Base-by-base conservation (phyloP, 2,888 invertebrate species). In the Caenorhabditis wallacei region DNA sequence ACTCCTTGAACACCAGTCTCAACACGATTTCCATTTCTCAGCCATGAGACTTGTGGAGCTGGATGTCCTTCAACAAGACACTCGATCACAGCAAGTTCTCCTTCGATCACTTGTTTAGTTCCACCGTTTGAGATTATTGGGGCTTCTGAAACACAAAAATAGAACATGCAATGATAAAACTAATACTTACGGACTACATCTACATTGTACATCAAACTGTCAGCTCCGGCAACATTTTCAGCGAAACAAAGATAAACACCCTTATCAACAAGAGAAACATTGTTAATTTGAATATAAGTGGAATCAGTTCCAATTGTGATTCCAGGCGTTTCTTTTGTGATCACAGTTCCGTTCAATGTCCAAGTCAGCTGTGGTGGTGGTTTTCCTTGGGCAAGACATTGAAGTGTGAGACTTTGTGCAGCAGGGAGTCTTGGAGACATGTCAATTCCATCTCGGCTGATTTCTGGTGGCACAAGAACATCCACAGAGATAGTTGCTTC, bases 351-450 rank as follows among this genome's bases (percentile, higher is more conserved):
- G 56, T 78, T 80, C 46, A 80, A 53, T 20, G 57, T 64, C 95
- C 95, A 95, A 10, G 85, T 88, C 1, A 94, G 90, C 0, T 85
- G 76, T 0, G 95, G 94, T 0, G 86, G 30, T 0, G 95, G 95
- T 1, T 92, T 90, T 2, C 94, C 94, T 35, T 72, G 63, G 0
- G 93, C 94, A 0, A 91, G 88, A 91, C 95, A 95, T 0, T 93
- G 92, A 20, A 95, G 90, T 48, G 93, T 93, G 0, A 94, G 93
- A 11, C 93, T 87, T 71, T 94, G 92, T 0, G 94, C 94, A 89
- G 94, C 93, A 18, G 94, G 85, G 0, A 93, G 92, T 59, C 82
- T 86, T 75, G 88, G 90, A 13, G 89, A 88, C 86, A 90, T 84
- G 46, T 92, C 90, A 43, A 92, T 80, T 69, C 83, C 82, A 70